A percentile compares a stretch with the other conserved stretches of the same genome.
Conservation (phyloP, 2,113 vertebrate species). For the Mungos mungo region DNA sequence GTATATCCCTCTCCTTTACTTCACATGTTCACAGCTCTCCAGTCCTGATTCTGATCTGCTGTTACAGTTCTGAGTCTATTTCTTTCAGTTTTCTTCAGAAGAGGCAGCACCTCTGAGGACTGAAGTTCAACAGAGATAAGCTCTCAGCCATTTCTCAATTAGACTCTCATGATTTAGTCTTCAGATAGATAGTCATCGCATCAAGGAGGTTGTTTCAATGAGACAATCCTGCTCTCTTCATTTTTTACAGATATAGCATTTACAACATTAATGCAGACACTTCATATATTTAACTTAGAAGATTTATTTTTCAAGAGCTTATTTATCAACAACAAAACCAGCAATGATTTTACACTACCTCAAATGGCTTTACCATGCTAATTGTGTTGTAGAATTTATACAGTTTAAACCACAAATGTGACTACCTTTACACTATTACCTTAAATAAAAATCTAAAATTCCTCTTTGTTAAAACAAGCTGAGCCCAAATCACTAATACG, state of each 20-base stretch:
- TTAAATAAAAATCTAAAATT: neutral
- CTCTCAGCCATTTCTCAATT: neutral
- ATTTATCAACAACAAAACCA: neutral
- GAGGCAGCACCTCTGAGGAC: neutral
- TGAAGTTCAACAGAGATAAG: neutral
- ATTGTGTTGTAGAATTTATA: neutral
- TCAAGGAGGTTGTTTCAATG: neutral
- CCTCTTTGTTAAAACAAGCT: neutral
- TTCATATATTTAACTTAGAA: neutral
- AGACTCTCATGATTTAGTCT: neutral
- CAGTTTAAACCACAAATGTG: neutral
- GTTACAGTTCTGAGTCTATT: neutral
- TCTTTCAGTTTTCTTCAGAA: neutral
- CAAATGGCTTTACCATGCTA: neutral
- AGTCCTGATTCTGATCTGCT: neutral
- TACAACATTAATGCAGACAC: neutral
- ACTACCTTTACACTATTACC: neutral
- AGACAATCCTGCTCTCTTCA: neutral
- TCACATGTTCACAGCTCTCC: neutral
- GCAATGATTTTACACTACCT: neutral
- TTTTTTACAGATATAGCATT: neutral
- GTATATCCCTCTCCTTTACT: neutral
- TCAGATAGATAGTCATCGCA: neutral
- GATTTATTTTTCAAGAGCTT: neutral
- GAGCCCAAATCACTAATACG: neutral